These are phyloP conservation scores for Pipistrellus nathusii DNA, from an alignment of 2,797 vertebrate species.

Conservation along the genomic window DNA sequence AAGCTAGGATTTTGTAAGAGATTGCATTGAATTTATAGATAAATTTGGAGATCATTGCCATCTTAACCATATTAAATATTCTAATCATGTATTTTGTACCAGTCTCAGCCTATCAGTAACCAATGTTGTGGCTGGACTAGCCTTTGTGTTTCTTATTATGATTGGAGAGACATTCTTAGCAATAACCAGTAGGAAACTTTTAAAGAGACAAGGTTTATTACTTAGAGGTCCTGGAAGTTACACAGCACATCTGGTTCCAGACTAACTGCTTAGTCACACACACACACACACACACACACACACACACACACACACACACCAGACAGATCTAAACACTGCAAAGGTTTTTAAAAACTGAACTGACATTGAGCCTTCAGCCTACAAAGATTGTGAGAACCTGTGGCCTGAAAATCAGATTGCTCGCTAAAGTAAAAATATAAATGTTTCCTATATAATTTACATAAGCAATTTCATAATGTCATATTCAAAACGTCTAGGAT, in stretches of 20 bases:
- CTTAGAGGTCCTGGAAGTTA: not conserved
- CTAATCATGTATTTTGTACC: not conserved
- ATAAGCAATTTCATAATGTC: not conserved
- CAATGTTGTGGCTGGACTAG: not conserved
- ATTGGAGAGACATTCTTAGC: not conserved
- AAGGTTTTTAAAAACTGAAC: slow-evolving; percentile 51
- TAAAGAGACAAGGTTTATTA: not conserved
- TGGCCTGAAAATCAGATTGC: slow-evolving; percentile 37
- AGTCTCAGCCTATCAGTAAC: not conserved
- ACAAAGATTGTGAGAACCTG: not conserved
- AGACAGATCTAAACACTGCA: not conserved
- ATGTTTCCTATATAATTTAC: slow-evolving; percentile 24
- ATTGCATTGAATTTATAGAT: not conserved
- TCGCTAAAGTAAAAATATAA: not conserved
- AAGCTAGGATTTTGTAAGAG: slow-evolving; percentile 6
- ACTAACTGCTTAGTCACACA: not conserved
- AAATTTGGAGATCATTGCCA: not conserved
- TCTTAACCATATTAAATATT: slow-evolving; percentile 26
- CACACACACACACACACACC: not conserved
- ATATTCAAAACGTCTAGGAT: not conserved
- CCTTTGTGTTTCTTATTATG: not conserved
- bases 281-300: not conserved
- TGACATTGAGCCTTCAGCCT: not conserved
- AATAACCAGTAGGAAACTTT: not conserved
- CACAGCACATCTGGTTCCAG: not conserved